These are phyloP conservation scores for Lutjanus argentimaculatus DNA, from an alignment of 2,797 vertebrate genomes.

Conservation along the genomic window DNA sequence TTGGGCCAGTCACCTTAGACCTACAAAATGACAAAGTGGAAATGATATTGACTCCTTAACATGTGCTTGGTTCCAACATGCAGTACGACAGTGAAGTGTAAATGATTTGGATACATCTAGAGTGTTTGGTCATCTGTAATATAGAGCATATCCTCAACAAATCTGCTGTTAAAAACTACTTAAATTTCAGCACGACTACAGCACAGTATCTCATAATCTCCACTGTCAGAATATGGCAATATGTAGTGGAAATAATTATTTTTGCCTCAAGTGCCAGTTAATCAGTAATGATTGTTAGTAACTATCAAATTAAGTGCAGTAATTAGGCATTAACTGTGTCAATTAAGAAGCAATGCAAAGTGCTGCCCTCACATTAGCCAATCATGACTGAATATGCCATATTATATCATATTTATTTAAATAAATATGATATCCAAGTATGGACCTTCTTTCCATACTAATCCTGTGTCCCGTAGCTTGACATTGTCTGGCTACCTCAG, in stretches of 20 bases:
- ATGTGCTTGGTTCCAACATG: not conserved
- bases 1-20: not conserved
- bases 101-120: not conserved
- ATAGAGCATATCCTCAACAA: not conserved
- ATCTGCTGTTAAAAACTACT: not conserved
- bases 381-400: constrained; percentile 11
- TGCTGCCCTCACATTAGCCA: constrained; percentile 18
- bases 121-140: not conserved
- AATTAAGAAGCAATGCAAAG: constrained; percentile 24
- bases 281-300: constrained; percentile 24
- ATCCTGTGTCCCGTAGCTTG: not conserved
- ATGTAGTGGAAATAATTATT: not conserved
- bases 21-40: not conserved
- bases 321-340: constrained; percentile 32
- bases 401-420: too few species aligned
- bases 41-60: not conserved
- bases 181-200: not conserved
- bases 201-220: not conserved
- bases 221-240: not conserved
- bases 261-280: constrained; percentile 23
- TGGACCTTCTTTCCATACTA: not conserved
- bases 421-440: not conserved
- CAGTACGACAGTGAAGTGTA: not conserved
- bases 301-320: constrained; percentile 25
- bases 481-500: not conserved